Evolutionary conservation across 2,797 vertebrate genomes (phyloP).

Genomic region (Glossophaga mutica): DNA sequence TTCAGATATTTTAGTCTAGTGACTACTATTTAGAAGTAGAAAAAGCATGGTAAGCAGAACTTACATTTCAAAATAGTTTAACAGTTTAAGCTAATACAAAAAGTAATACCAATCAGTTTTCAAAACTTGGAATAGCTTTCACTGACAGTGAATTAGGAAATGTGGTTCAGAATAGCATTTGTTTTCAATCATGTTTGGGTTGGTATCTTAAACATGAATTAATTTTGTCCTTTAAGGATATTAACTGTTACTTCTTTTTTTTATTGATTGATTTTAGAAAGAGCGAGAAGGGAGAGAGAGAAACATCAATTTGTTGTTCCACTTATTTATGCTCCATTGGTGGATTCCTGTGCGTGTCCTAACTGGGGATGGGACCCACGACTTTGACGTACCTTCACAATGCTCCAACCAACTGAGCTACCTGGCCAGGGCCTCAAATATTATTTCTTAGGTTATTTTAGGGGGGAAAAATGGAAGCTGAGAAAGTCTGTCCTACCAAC

Average conservation of each 20-base stretch:
- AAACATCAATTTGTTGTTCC: no score
- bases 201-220: not conserved
- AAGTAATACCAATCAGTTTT: not conserved
- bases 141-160: conserved; percentile 40
- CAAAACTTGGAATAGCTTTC: conserved; percentile 59
- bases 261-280: no score
- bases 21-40: conserved; percentile 23
- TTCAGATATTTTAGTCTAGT: not conserved
- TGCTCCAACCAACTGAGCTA: no score
- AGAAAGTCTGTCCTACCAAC: not conserved
- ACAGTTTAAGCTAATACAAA: not conserved
- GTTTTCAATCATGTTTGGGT: conserved; percentile 64
- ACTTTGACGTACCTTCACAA: no score
- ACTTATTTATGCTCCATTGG: no score
- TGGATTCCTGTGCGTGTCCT: no score
- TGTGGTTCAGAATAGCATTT: conserved; percentile 53
- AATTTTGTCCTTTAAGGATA: not conserved
- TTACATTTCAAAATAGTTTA: not conserved
- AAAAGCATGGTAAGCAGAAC: conserved; percentile 36
- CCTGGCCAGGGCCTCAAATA: not conserved
- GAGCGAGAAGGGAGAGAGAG: no score
- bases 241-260: not conserved
- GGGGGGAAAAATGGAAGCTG: not conserved
- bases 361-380: no score
- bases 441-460: not conserved